phyloP scores from a whole-genome alignment of 2,113 vertebrate genomes.

The Antennarius striatus region DNA sequence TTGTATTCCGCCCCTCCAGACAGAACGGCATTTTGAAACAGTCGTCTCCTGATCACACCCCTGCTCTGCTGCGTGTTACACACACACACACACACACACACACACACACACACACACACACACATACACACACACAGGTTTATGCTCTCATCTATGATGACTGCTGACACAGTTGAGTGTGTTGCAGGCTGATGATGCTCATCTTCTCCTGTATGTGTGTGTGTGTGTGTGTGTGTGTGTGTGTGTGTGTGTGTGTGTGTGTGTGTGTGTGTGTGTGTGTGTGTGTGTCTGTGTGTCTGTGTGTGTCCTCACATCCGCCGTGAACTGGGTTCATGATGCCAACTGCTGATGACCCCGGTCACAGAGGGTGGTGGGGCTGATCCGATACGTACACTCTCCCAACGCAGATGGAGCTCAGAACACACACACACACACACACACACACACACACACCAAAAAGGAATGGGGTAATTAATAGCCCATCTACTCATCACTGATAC shows the following conservation, averaged over 20 bases:
- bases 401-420: slow-evolving; percentile 53
- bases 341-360: slow-evolving; percentile 40
- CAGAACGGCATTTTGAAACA: slow-evolving; percentile 65
- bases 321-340: slow-evolving; percentile 36
- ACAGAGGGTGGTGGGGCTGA: slow-evolving; percentile 40
- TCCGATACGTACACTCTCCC: slow-evolving; percentile 50
- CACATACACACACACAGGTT: not conserved
- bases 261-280: slow-evolving; percentile 19
- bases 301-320: slow-evolving; percentile 25
- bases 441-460: slow-evolving; percentile 24
- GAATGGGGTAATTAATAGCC: slow-evolving; percentile 68
- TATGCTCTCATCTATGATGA: slow-evolving; percentile 5
- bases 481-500: slow-evolving; percentile 49
- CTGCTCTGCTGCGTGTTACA: slow-evolving; percentile 50
- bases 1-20: slow-evolving; percentile 57
- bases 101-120: not conserved
- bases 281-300: slow-evolving; percentile 19
- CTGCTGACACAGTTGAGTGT: slow-evolving; percentile 9
- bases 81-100: slow-evolving; percentile 62
- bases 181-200: slow-evolving; percentile 14
- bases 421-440: slow-evolving; percentile 20
- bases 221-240: not conserved
- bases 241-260: not conserved
- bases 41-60: slow-evolving; percentile 64
- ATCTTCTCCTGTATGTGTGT: not conserved